A percentile compares a stretch with the other conserved stretches of the same genome.
These are phyloP conservation scores for Drosophila rhopaloa DNA, from an alignment of 1,140 invertebrate genomes.

Conservation along the genomic window DNA sequence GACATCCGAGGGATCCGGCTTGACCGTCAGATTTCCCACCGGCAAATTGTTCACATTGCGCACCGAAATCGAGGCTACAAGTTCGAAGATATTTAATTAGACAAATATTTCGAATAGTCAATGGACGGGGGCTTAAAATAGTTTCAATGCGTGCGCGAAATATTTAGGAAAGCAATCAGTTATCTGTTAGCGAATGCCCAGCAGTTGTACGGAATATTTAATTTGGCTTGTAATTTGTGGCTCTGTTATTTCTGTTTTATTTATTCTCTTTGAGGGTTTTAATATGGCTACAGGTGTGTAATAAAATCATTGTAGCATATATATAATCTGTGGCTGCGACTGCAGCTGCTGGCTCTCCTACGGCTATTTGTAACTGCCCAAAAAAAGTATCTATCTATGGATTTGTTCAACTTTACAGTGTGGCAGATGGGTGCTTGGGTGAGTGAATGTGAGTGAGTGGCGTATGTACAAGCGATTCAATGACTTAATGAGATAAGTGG, in stretches of 20 bases:
- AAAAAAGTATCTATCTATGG: slow-evolving; percentile 25
- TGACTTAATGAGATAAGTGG: slow-evolving; percentile 67
- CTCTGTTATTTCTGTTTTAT: neutral
- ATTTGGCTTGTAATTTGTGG: slow-evolving; percentile 17
- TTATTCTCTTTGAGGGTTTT: neutral
- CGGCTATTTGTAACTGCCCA: slow-evolving; percentile 29
- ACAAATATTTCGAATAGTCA: slow-evolving; percentile 1
- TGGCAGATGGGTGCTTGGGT: slow-evolving; percentile 24
- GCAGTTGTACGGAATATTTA: slow-evolving; percentile 15
- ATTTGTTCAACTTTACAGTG: slow-evolving; percentile 43
- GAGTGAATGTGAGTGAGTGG: slow-evolving; percentile 28
- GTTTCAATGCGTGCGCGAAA: slow-evolving; percentile 76
- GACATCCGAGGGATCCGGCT: slow-evolving; percentile 78
- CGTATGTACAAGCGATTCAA: slow-evolving; percentile 73
- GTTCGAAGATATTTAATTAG: slow-evolving; percentile 14
- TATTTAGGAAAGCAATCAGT: slow-evolving; percentile 60
- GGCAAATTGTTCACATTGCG: slow-evolving; percentile 83
- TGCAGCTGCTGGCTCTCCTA: slow-evolving; percentile 10
- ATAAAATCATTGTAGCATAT: neutral
- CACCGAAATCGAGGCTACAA: slow-evolving; percentile 83
- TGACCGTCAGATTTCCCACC: slow-evolving; percentile 79
- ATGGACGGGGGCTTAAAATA: slow-evolving; percentile 32
- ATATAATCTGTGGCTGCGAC: neutral
- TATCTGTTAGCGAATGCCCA: slow-evolving; percentile 37
- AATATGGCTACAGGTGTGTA: slow-evolving; percentile 5